A percentile compares a stretch with the other conserved stretches of the same genome.
These are phyloP conservation scores for Ormyrus nitidulus DNA, from an alignment of 2,888 invertebrate genomes.

Conservation along the genomic window DNA sequence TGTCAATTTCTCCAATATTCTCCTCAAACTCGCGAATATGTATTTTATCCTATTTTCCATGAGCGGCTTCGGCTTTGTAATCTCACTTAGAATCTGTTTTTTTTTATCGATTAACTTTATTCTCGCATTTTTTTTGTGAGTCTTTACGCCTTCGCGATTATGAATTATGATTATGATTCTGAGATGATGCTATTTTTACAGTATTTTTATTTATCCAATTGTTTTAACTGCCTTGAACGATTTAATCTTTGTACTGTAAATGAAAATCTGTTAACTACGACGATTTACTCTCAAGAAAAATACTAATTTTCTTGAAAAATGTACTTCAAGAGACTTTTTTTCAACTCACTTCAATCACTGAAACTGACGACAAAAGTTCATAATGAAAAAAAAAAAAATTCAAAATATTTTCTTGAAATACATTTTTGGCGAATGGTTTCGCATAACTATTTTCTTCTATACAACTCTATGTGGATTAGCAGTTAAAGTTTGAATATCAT, in stretches of 20 bases:
- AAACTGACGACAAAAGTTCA: not conserved
- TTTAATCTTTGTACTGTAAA: conserved; percentile 33
- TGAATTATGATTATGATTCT: conserved; percentile 48
- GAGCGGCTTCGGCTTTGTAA: not conserved
- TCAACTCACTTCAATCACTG: not conserved
- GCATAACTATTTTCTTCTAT: conserved; percentile 6
- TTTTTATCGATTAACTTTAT: conserved; percentile 35
- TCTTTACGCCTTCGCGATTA: conserved; percentile 40
- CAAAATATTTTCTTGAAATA: conserved; percentile 22
- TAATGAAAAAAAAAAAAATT: conserved; percentile 1
- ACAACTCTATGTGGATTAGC: conserved; percentile 10
- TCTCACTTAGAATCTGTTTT: conserved; percentile 17
- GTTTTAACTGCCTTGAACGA: conserved; percentile 26
- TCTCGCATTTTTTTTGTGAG: conserved; percentile 33
- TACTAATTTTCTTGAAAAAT: conserved; percentile 20
- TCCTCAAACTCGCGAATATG: conserved; percentile 1
- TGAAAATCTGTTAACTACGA: conserved; percentile 11
- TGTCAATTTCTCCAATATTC: conserved; percentile 14
- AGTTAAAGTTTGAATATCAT: conserved; percentile 22
- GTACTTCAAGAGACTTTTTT: conserved; percentile 20
- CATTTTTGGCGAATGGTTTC: conserved; percentile 6
- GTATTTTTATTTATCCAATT: conserved; percentile 15
- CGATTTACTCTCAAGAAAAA: not conserved
- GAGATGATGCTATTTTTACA: conserved; percentile 47
- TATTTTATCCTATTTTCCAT: not conserved